A percentile compares a stretch with the other conserved stretches of the same genome.
phyloP scores from a whole-genome alignment of 2,888 invertebrate species.

The Tuberolachnus salignus region DNA sequence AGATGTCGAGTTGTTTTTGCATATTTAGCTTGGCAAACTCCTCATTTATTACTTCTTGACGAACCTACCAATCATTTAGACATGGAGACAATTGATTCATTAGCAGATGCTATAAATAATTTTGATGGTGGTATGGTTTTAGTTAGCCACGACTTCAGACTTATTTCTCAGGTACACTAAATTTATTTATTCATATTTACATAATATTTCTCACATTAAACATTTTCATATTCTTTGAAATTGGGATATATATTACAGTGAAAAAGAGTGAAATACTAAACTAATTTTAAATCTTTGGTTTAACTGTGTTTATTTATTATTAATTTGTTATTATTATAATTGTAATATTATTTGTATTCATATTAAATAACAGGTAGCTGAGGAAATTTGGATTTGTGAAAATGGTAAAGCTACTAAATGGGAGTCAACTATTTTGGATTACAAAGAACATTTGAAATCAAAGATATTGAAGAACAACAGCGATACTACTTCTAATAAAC shows the following conservation, averaged over 20 bases:
- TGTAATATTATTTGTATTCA: neutral
- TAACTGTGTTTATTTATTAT: too few relatives aligned
- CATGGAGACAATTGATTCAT: constrained; percentile 97
- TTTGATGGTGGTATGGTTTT: constrained; percentile 98
- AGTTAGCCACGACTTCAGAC: constrained; percentile 99
- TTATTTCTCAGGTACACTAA: constrained; percentile 88
- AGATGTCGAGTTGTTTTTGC: constrained; percentile 98
- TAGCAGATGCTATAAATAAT: constrained; percentile 96
- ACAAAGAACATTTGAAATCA: constrained; percentile 91
- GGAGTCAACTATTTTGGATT: constrained; percentile 93
- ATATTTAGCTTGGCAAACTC: constrained; percentile 96
- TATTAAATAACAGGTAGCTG: constrained; percentile 77
- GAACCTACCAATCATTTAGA: constrained; percentile 95
- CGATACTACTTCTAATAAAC: constrained; percentile 32
- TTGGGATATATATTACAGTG: neutral
- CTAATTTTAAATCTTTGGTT: too few relatives aligned
- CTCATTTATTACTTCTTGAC: constrained; percentile 86
- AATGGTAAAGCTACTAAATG: constrained; percentile 94
- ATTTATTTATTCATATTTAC: constrained; percentile 13
- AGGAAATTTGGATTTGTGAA: constrained; percentile 99
- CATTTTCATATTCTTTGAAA: neutral
- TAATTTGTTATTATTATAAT: neutral
- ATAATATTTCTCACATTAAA: constrained; percentile 35
- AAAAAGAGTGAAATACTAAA: too few relatives aligned
- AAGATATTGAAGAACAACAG: constrained; percentile 67